These are phyloP conservation scores for Drosophila phalerata DNA, from an alignment of 2,888 invertebrate species.

Conservation along the genomic window DNA sequence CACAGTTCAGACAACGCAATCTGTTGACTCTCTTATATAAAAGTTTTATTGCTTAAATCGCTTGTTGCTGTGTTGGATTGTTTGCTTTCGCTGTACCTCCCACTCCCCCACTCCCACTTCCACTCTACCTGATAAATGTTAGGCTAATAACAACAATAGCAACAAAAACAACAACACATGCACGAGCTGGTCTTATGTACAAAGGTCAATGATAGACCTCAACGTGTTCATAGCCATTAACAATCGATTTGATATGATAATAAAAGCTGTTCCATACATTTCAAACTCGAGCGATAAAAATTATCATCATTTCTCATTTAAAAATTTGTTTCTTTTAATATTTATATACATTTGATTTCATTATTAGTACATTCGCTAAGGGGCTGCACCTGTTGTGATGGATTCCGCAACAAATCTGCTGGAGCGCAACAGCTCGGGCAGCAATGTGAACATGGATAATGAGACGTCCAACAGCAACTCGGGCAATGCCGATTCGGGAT, in stretches of 20 bases:
- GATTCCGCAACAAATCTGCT: slow-evolving; percentile 34
- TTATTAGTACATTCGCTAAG: slow-evolving; percentile 30
- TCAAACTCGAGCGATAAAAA: slow-evolving; percentile 4
- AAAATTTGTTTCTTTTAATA: slow-evolving; percentile 3
- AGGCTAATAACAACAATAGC: slow-evolving; percentile 4
- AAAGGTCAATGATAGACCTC: slow-evolving; percentile 37
- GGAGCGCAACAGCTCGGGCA: slow-evolving; percentile 33
- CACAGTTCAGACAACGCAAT: slow-evolving; percentile 10
- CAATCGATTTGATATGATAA: slow-evolving; percentile 13
- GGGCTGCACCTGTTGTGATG: slow-evolving; percentile 32
- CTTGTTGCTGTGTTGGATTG: slow-evolving; percentile 33
- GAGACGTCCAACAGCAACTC: slow-evolving; percentile 3
- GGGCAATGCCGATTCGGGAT: slow-evolving; percentile 39
- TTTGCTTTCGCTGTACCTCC: slow-evolving; percentile 9
- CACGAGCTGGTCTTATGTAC: slow-evolving; percentile 9
- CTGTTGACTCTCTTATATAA: slow-evolving; percentile 49
- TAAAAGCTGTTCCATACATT: slow-evolving; percentile 9
- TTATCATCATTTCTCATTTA: slow-evolving; percentile 11
- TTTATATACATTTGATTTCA: slow-evolving; percentile 1
- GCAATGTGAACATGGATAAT: slow-evolving; percentile 22
- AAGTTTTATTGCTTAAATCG: slow-evolving; percentile 43
- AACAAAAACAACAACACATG: slow-evolving; percentile 3
- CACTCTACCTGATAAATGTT: slow-evolving; percentile 1
- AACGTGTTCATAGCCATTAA: slow-evolving; percentile 26
- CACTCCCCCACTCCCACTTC: background rate